These are phyloP conservation scores for Drosophila pectinifera DNA, from an alignment of 1,140 invertebrate species.

Conservation along the genomic window DNA sequence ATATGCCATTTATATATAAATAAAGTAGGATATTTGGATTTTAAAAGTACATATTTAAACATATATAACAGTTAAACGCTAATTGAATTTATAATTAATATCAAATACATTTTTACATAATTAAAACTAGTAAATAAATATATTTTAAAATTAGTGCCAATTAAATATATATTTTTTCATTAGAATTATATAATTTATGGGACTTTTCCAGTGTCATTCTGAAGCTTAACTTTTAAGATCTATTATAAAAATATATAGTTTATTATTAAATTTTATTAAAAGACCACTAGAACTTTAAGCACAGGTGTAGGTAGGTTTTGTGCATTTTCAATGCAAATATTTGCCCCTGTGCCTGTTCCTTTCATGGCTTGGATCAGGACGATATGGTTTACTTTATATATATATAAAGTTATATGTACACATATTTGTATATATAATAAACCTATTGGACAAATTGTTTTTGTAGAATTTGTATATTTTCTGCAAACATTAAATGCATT, in stretches of 20 bases:
- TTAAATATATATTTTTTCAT: no score
- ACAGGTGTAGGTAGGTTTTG: slow-evolving; percentile 17
- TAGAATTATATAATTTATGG: no score
- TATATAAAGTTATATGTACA: background rate
- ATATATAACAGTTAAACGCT: no score
- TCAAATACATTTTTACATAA: no score
- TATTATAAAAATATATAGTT: no score
- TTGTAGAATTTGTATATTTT: slow-evolving; percentile 16
- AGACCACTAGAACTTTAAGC: background rate
- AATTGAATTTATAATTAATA: no score
- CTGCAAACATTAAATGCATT: slow-evolving; percentile 24
- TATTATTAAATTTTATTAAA: background rate
- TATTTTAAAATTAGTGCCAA: background rate
- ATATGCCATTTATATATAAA: no score
- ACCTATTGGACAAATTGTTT: slow-evolving; percentile 30
- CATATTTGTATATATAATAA: background rate
- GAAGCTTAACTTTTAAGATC: no score
- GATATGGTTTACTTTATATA: slow-evolving; percentile 6
- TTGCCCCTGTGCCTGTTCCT: slow-evolving; percentile 15
- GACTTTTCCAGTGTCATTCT: no score
- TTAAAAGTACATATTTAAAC: no score
- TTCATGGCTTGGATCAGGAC: slow-evolving; percentile 4
- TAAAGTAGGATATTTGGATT: no score
- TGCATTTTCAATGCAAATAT: slow-evolving; percentile 48
- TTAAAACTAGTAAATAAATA: no score